Evolutionary conservation across 2,888 invertebrate genomes (phyloP).

Genomic region (Seladonia tumulorum): DNA sequence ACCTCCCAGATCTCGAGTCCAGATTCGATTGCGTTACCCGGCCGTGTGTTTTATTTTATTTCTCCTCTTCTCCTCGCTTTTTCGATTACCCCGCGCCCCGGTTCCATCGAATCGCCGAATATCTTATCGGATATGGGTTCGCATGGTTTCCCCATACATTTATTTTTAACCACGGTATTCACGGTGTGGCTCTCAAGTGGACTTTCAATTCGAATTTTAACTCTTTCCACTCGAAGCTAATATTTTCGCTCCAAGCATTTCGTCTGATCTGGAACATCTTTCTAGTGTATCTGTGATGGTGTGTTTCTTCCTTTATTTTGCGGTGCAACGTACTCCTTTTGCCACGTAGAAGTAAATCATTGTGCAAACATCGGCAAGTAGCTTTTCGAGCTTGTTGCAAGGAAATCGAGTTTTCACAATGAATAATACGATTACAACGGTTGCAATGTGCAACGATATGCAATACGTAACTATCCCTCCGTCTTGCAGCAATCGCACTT

Average conservation of each 20-base stretch:
- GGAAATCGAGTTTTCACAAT: conserved; percentile 16
- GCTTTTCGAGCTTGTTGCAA: background rate
- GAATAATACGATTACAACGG: conserved; percentile 50
- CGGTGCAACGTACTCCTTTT: background rate
- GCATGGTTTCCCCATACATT: background rate
- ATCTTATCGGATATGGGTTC: background rate
- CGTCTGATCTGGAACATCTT: too few relatives aligned
- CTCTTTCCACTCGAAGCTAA: background rate
- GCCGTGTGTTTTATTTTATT: conserved; percentile 7
- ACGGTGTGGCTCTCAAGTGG: background rate
- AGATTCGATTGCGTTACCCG: conserved; percentile 33
- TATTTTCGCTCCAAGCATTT: background rate
- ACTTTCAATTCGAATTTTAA: background rate
- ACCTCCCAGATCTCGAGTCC: conserved; percentile 51
- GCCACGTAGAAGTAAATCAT: background rate
- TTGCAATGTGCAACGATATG: conserved; percentile 38
- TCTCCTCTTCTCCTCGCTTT: background rate
- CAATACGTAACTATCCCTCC: conserved; percentile 58
- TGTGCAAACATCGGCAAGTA: background rate
- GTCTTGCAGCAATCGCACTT: conserved; percentile 57
- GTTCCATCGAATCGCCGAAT: background rate
- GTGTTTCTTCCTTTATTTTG: background rate
- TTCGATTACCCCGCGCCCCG: background rate
- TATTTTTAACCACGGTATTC: background rate
- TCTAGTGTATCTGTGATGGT: background rate